Conservation (phyloP, 2,888 invertebrate species). For the Cyclophora albipunctata region DNA sequence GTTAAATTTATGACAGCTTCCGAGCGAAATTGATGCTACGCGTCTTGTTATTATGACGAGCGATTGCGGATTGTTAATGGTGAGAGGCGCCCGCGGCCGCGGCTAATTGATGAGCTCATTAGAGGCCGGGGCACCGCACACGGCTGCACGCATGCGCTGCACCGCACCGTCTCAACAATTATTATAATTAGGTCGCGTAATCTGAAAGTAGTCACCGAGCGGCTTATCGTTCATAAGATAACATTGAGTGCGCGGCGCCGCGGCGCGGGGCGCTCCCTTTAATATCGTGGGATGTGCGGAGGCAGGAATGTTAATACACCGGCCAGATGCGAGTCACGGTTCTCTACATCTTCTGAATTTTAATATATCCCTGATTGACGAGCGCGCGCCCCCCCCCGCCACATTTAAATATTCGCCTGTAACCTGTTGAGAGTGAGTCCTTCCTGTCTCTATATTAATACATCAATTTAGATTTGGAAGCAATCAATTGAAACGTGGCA, state of each 20-base stretch:
- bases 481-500: no score
- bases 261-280: constrained; percentile 2
- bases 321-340: constrained; percentile 17
- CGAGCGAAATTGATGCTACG: constrained; percentile 45
- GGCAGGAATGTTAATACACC: constrained; percentile 14
- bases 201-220: no score
- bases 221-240: not conserved
- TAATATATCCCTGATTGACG: constrained; percentile 28
- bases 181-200: no score
- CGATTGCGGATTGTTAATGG: constrained; percentile 42
- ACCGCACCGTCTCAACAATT: no score
- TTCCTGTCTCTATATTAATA: not conserved
- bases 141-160: no score
- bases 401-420: not conserved
- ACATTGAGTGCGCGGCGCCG: not conserved
- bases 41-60: constrained; percentile 64
- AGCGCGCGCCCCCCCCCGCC: constrained; percentile 3
- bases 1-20: constrained; percentile 44
- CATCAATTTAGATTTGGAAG: not conserved
- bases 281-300: constrained; percentile 6
- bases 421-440: constrained; percentile 1
- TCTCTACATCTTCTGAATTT: constrained; percentile 15
- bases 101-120: no score
- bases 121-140: not conserved
- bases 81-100: constrained; percentile 7